Percentiles rank a stretch among this genome's conserved stretches.
phyloP scores from a whole-genome alignment of 2,797 vertebrate species.

The Simalia tracyae region DNA sequence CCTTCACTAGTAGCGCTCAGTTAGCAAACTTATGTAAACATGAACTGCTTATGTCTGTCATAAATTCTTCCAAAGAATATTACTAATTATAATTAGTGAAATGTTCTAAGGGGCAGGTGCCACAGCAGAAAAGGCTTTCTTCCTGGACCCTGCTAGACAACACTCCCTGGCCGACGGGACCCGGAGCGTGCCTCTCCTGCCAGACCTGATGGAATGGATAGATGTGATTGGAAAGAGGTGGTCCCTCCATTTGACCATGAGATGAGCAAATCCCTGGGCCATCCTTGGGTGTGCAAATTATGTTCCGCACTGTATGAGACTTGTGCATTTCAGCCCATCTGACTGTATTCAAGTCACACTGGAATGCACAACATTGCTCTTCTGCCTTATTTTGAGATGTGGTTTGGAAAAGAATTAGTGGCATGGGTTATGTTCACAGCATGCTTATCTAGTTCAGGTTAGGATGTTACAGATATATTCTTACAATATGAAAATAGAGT shows the following conservation, averaged over 20 bases:
- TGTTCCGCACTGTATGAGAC: background rate
- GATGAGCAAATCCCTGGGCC: background rate
- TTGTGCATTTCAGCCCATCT: background rate
- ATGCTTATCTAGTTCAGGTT: background rate
- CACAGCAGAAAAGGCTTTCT: background rate
- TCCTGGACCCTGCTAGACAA: background rate
- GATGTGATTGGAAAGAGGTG: background rate
- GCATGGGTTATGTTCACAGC: background rate
- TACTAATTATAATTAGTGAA: background rate
- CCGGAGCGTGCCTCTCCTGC: background rate
- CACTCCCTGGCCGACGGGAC: background rate
- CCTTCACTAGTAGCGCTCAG: too few relatives aligned
- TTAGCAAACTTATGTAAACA: background rate
- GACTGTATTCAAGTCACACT: background rate
- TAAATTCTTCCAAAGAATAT: background rate
- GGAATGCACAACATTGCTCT: background rate
- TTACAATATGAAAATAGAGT: too few relatives aligned
- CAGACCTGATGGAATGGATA: background rate
- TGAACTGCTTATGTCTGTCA: background rate
- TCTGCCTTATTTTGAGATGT: background rate
- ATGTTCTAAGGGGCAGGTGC: background rate
- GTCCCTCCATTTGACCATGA: background rate
- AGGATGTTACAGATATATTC: too few relatives aligned
- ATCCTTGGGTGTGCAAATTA: background rate
- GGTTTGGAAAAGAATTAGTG: background rate